Base-by-base conservation (phyloP, 2,113 vertebrate genomes). In the Corythornis vintsioides region DNA sequence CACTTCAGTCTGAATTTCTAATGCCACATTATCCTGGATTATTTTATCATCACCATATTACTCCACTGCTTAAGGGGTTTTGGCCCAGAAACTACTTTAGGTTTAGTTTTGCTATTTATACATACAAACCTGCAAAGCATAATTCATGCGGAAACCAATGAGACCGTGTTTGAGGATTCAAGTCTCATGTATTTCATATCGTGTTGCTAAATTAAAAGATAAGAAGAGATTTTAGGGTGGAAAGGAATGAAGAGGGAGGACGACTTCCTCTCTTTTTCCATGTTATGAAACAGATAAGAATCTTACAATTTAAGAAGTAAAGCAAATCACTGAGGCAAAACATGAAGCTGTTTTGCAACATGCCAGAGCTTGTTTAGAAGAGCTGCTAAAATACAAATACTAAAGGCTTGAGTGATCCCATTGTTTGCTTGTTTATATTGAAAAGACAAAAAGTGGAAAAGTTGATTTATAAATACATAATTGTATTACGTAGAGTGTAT, bases 341-440 rank as follows among this genome's bases (percentile, higher is more conserved):
- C 75, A 77, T 47, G 65, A 84, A 94, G 53, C 43, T 74, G 63
- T 38, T 82, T 92, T 86, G 73, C 69, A 94, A 74, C 91, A 69
- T 86, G 69, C 88, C 78, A 70, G 47, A 73, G 29, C 63, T 78
- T 83, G 88, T 92, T 94, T 93, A 81, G 64, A 97, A 95, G 77
- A 88, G 64, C 45, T 94, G 56, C 29, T 69, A 35, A 79, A 94
- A 55, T 67, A 64, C 24, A 64, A 83, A 83, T 89, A 61, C 10
- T 79, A 84, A 78, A 52, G 15, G 59, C 21, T 52, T 48, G 81
- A 70, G 16, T 71, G 29, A 80, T 67, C 48, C 52, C 11, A 47
- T 60, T 72, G 48, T 75, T 91, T 57, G 9, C 33, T 95, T 79
- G 13, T 33, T 86, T 93, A 55, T 33, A 53, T 2, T 66, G 31